Evolutionary conservation across 2,113 vertebrate genomes (phyloP), one percentile per base, ranked within the genome.

Genomic region (Melanotaenia duboulayi): DNA sequence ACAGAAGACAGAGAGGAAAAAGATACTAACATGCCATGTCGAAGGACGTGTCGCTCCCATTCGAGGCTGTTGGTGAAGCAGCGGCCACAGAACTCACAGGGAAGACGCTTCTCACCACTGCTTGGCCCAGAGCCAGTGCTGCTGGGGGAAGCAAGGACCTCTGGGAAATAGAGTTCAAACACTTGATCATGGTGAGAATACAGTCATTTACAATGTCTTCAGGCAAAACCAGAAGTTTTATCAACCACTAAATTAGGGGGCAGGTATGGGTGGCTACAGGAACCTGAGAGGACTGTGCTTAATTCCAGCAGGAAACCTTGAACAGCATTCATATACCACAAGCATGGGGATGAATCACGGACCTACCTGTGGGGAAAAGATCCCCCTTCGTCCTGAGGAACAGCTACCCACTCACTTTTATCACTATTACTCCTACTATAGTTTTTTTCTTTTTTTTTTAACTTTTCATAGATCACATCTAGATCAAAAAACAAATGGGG

Each of bases 81-180:
- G 67, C 97, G 96, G 48, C 97, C 97, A 7, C 97, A 99, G 92
- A 99, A 99, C 91, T 99, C 97, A 2, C 98, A 99, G 0, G 97
- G 96, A 82, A 97, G 95, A 37, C 97, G 95, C 64, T 96, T 98
- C 82, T 95, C 97, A 2, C 7, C 76, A 61, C 77, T 70, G 88
- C 78, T 52, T 16, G 90, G 89, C 82, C 94, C 85, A 39, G 81
- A 81, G 67, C 56, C 90, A 0, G 64, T 89, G 73, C 60, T 81
- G 78, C 83, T 85, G 11, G 90, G 88, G 78, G 91, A 91, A 2
- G 88, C 83, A 50, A 83, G 71, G 76, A 80, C 84, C n/a, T 86
- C 91, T 91, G 82, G 76, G 71, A 79, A 87, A 88, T 25, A 50
- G 25, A 82, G 73, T 81, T 79, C 10, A 73, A 65, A 82, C 5